Base-by-base conservation (phyloP, 2,113 vertebrate species). In the Mungos mungo region DNA sequence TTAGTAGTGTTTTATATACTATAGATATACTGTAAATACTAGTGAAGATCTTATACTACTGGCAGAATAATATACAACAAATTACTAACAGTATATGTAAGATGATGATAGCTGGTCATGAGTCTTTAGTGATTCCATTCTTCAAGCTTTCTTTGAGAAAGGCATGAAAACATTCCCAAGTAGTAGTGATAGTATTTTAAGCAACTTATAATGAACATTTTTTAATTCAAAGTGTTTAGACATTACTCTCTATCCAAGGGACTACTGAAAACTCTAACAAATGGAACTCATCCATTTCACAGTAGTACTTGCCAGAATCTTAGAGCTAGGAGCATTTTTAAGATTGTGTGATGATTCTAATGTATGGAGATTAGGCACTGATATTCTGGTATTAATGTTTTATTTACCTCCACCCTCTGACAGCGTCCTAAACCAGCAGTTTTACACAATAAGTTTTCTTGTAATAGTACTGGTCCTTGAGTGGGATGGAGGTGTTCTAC, bases 141-240 rank as follows among this genome's bases (percentile, higher is more conserved):
- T 85, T 90, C 71, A 88, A 77, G 11, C 45, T 93, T 83, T 92
- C 19, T 90, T 96, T 92, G n/a, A 41, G 90, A 81, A 97, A 79
- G 52, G 11, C 60, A 23, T 82, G 47, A 85, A 88, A 86, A 65
- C 71, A n/a, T 79, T 81, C 41, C 31, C 65, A 86, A 52, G 35
- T 63, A 71, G 71, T 85, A 88, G 63, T 11, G 41, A 72, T 84
- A 14, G 25, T 27, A 86, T 95, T 87, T 97, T 97, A 95, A 97
- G 69, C 45, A 84, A 80, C 25, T 72, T 84, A 65, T 68, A 87
- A 79, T 71, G 63, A 54, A 54, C 45, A 18, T 95, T 96, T 54
- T 54, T 96, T 89, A 14, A 66, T 86, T 95, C 45, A 60, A 31
- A 88, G 21, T 86, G 14, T 86, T 90, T 93, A 94, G 60, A 45